Evolutionary conservation across 2,797 vertebrate genomes (phyloP).

Genomic region (Chloroceryle inda): DNA sequence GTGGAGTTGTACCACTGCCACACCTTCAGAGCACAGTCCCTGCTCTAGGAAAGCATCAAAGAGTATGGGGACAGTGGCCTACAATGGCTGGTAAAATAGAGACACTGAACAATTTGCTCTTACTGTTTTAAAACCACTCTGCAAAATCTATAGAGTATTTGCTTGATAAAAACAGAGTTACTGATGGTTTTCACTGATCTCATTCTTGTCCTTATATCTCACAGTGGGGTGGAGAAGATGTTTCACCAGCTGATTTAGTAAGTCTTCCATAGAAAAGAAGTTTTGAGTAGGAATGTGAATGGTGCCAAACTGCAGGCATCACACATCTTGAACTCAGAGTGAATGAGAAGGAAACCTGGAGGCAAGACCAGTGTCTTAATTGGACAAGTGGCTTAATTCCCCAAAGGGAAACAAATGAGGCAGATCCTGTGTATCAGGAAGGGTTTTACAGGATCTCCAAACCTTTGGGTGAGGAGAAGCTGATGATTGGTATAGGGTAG

Average conservation of each 20-base stretch:
- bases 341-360: neutral
- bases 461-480: neutral
- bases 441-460: neutral
- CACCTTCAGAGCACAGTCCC: neutral
- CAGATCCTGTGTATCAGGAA: neutral
- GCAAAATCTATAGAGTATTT: neutral
- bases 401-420: neutral
- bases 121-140: neutral
- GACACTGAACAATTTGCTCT: neutral
- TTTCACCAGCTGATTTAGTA: neutral
- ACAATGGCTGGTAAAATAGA: neutral
- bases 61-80: accelerated
- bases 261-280: neutral
- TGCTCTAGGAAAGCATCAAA: neutral
- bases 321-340: neutral
- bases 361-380: neutral
- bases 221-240: neutral
- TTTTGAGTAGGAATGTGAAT: neutral
- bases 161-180: neutral
- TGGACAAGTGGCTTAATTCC: neutral
- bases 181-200: neutral
- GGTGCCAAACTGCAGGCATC: neutral
- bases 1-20: neutral
- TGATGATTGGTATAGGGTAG: neutral
- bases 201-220: neutral